Evolutionary conservation across 2,888 invertebrate genomes (phyloP), one percentile per base, ranked within the genome.

Genomic region (Epinotia bilunana): DNA sequence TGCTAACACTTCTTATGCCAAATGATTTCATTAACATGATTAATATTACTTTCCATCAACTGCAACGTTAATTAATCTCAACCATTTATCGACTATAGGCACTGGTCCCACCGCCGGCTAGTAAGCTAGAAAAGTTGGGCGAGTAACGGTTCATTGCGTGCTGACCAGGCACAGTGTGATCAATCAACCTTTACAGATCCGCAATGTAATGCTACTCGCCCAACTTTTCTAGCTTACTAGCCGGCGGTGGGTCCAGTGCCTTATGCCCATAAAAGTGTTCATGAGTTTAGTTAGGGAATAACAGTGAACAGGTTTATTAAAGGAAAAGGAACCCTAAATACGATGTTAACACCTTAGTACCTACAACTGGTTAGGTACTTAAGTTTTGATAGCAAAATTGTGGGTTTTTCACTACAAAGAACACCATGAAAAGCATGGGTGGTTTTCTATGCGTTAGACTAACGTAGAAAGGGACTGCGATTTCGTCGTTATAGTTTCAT

Each of bases 331-430:
- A 68, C 73, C 73, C 39, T 73, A 13, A 73, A 82, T 81, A 80
- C 78, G 79, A 80, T 84, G 80, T 84, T 85, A 84, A 84, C 84
- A 86, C 87, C 84, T 85, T 84, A 83, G 77, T 78, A 74, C n/a
- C 53, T 33, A 78, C 82, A 83, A 82, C 81, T 78, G 78, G 80
- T 82, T 1, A 28, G 23, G 3, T 81, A 82, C 82, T 81, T 82
- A 81, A 81, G 82, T 83, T 84, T 86, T 85, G 85, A 85, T 85
- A 84, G 83, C 83, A 81, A 86, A 86, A 86, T 85, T 86, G 85
- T 82, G 80, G 83, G 83, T 82, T 82, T 20, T 20, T 58, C 46
- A 62, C 60, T 65, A 43, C 28, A 67, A 20, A 33, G 18, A 49
- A 33, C 53, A 49, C 16, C 49, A 49, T 49, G 16, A 16, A 49